Evolutionary conservation across 2,888 invertebrate species (phyloP).

Genomic region (Drosophila neotestacea): DNA sequence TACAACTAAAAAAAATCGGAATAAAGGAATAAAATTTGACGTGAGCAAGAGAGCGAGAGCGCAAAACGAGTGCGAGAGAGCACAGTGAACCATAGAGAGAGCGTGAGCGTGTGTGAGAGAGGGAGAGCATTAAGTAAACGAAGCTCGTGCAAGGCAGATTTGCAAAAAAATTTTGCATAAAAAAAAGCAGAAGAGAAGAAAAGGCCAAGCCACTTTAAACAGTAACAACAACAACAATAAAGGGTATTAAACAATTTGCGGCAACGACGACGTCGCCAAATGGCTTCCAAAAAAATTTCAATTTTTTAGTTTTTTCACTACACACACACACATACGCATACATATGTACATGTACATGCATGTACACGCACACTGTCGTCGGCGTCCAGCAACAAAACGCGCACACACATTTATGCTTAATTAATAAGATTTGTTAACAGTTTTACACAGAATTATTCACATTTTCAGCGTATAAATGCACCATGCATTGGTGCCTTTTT

Average conservation of each 20-base stretch:
- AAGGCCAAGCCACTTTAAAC: slow-evolving; percentile 64
- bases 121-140: slow-evolving; percentile 68
- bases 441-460: slow-evolving; percentile 40
- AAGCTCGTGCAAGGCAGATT: slow-evolving; percentile 75
- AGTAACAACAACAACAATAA: slow-evolving; percentile 40
- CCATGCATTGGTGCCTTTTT: slow-evolving; percentile 60
- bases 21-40: slow-evolving; percentile 77
- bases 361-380: slow-evolving; percentile 46
- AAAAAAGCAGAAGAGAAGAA: slow-evolving; percentile 40
- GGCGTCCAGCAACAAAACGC: slow-evolving; percentile 46
- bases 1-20: slow-evolving; percentile 53
- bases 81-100: slow-evolving; percentile 13
- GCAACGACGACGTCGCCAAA: slow-evolving; percentile 42
- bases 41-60: slow-evolving; percentile 40
- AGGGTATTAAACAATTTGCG: slow-evolving; percentile 61
- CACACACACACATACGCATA: slow-evolving; percentile 38
- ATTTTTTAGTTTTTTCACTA: slow-evolving; percentile 62
- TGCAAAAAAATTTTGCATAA: slow-evolving; percentile 63
- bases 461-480: slow-evolving; percentile 44
- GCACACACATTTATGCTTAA: slow-evolving; percentile 33
- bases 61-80: slow-evolving; percentile 32
- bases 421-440: slow-evolving; percentile 40
- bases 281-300: slow-evolving; percentile 43
- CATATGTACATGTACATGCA: slow-evolving; percentile 12
- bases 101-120: slow-evolving; percentile 34